These are phyloP conservation scores for Spondyliosoma cantharus DNA, from an alignment of 2,797 vertebrate genomes.

Conservation along the genomic window DNA sequence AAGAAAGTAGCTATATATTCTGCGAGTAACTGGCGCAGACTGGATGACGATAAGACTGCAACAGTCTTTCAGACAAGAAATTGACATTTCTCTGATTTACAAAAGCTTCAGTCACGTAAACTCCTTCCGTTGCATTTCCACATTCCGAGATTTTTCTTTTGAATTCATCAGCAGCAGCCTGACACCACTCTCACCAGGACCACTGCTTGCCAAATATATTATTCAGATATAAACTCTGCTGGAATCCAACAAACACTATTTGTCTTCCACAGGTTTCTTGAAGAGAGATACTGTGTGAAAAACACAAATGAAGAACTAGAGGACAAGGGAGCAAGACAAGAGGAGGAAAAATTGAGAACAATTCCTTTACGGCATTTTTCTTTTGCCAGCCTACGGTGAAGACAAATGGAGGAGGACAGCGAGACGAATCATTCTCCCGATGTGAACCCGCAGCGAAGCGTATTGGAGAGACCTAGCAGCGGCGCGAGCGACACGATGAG, in stretches of 20 bases:
- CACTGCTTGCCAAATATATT: not conserved
- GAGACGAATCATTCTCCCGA: slow-evolving; percentile 47
- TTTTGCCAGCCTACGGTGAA: slow-evolving; percentile 56
- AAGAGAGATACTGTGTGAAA: slow-evolving; percentile 1
- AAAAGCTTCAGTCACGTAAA: too few species aligned
- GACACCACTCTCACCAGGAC: not conserved
- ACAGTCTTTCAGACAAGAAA: too few species aligned
- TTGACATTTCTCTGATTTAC: too few species aligned
- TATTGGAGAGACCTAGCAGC: slow-evolving; percentile 18
- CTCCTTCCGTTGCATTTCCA: too few species aligned
- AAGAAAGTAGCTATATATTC: too few species aligned
- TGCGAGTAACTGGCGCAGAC: too few species aligned
- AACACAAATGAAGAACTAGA: not conserved
- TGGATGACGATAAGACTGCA: too few species aligned
- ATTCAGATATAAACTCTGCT: not conserved
- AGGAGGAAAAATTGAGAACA: slow-evolving; percentile 32
- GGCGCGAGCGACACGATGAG: slow-evolving; percentile 21
- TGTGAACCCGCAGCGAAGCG: slow-evolving; percentile 38
- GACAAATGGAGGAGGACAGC: slow-evolving; percentile 55
- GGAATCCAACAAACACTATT: not conserved
- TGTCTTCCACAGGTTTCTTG: slow-evolving; percentile 2
- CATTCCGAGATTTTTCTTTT: not conserved
- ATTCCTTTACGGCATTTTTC: slow-evolving; percentile 48
- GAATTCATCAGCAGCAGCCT: not conserved
- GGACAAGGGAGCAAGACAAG: not conserved